Percentiles rank a stretch among this genome's conserved stretches.
Evolutionary conservation across 2,888 invertebrate genomes (phyloP).

Genomic region (Timandra comae): DNA sequence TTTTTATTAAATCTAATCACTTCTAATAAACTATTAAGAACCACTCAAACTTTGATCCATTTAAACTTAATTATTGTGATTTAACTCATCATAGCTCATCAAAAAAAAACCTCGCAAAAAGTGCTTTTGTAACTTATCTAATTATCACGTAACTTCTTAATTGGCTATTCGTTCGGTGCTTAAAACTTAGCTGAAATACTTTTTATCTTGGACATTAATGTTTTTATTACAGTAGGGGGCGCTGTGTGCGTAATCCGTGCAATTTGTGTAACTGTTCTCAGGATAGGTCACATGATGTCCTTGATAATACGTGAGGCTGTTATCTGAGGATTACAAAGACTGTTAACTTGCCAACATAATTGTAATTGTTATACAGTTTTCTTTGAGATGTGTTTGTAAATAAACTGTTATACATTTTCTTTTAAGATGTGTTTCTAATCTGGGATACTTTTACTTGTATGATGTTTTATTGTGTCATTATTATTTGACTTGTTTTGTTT

Average conservation of each 20-base stretch:
- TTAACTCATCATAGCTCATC: too few species aligned
- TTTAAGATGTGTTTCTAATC: too few species aligned
- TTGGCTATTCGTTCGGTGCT: background rate
- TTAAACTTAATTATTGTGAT: too few species aligned
- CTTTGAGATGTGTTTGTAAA: too few species aligned
- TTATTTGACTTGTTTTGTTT: too few species aligned
- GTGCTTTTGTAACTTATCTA: background rate
- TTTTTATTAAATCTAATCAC: too few species aligned
- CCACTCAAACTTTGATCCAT: too few species aligned
- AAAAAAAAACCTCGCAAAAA: too few species aligned
- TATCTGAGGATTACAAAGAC: constrained; percentile 44
- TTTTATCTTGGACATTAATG: constrained; percentile 6
- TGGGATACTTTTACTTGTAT: too few species aligned
- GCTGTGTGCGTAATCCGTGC: constrained; percentile 52
- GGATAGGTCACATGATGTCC: constrained; percentile 41
- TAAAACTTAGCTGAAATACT: constrained; percentile 1
- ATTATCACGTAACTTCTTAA: background rate
- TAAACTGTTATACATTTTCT: too few species aligned
- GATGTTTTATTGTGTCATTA: too few species aligned
- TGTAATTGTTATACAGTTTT: constrained; percentile 23
- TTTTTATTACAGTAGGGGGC: constrained; percentile 43
- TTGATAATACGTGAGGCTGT: constrained; percentile 62
- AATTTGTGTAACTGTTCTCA: constrained; percentile 57
- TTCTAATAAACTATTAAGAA: too few species aligned
- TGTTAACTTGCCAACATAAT: constrained; percentile 14